Conservation (phyloP, 2,888 invertebrate species). For the Macaria notata region DNA sequence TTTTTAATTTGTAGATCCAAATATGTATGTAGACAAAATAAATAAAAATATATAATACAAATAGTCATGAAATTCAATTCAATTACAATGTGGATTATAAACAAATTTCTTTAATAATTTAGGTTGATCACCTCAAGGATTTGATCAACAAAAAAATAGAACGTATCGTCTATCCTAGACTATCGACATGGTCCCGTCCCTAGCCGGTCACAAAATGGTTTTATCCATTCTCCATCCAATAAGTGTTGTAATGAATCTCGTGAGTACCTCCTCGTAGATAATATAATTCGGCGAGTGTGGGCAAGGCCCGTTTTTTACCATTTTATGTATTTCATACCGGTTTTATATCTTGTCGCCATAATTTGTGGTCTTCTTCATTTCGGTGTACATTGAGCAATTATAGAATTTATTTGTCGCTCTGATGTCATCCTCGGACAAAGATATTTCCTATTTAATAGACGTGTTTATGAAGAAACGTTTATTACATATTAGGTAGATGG, state of each 20-base stretch:
- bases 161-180: not conserved
- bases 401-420: conserved; percentile 29
- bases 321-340: conserved; percentile 73
- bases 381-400: conserved; percentile 34
- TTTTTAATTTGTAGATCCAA: too few species aligned
- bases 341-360: conserved; percentile 67
- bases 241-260: conserved; percentile 77
- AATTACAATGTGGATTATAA: too few species aligned
- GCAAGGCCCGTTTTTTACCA: conserved; percentile 64
- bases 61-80: too few species aligned
- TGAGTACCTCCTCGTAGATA: conserved; percentile 72
- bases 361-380: conserved; percentile 37
- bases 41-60: too few species aligned
- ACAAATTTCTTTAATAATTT: too few species aligned
- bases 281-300: conserved; percentile 72
- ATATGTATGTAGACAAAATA: too few species aligned
- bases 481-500: conserved; percentile 8
- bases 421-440: conserved; percentile 32
- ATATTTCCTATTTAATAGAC: conserved; percentile 29
- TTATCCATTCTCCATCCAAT: conserved; percentile 74
- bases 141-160: too few species aligned
- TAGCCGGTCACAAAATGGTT: conserved; percentile 66
- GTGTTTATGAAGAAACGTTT: conserved; percentile 26
- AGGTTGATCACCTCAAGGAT: too few species aligned
- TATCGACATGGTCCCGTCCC: conserved; percentile 43